These are phyloP conservation scores for Melanocharis versteri DNA, from an alignment of 2,113 vertebrate genomes.

Conservation along the genomic window DNA sequence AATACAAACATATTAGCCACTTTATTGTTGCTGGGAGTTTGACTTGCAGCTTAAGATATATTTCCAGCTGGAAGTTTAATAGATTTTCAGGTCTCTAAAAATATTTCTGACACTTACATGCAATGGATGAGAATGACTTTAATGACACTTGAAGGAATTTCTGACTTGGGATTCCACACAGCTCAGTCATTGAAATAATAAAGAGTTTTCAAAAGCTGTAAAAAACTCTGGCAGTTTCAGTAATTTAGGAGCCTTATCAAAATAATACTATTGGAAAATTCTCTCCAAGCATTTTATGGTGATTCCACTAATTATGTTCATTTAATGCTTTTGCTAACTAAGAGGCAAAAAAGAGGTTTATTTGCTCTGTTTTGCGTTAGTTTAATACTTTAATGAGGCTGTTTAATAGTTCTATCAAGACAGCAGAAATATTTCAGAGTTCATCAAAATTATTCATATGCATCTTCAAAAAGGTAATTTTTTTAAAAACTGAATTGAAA, in stretches of 20 bases:
- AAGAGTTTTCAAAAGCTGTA: not conserved
- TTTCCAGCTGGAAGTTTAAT: conserved; percentile 26
- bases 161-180: not conserved
- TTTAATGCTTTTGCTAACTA: not conserved
- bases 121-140: not conserved
- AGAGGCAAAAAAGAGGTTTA: not conserved
- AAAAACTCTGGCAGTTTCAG: not conserved
- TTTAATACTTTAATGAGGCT: not conserved
- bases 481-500: rapidly evolving
- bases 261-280: not conserved
- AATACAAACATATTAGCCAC: conserved; percentile 3
- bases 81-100: conserved; percentile 31
- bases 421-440: not conserved
- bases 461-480: not conserved
- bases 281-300: not conserved
- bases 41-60: conserved; percentile 16
- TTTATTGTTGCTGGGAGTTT: conserved; percentile 25
- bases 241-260: not conserved
- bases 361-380: not conserved
- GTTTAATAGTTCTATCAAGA: not conserved
- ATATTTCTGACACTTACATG: conserved; percentile 10
- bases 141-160: not conserved
- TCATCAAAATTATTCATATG: not conserved
- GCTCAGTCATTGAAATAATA: not conserved
- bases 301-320: not conserved